Conservation (phyloP, 2,888 invertebrate genomes). For the Eristalis pertinax region DNA sequence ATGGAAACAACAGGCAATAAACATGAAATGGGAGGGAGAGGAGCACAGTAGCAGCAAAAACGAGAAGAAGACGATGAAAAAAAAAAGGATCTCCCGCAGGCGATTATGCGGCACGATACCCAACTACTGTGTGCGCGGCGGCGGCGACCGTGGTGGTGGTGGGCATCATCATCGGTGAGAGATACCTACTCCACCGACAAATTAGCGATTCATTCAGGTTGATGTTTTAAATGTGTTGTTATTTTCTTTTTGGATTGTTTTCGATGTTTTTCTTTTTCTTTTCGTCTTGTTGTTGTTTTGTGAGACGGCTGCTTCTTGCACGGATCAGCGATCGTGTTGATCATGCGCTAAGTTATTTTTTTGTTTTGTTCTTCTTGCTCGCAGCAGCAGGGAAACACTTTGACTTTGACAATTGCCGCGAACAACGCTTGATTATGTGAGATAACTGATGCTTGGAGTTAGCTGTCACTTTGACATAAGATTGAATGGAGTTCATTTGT, state of each 20-base stretch:
- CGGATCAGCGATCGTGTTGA: constrained; percentile 10
- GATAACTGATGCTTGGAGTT: neutral
- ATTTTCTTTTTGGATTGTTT: neutral
- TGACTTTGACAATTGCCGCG: neutral
- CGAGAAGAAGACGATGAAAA: neutral
- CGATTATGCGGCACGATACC: constrained; percentile 44
- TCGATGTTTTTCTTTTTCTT: neutral
- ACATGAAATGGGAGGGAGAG: constrained; percentile 33
- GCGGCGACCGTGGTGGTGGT: neutral
- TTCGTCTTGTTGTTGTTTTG: neutral
- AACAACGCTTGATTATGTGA: neutral
- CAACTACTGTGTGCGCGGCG: constrained; percentile 41
- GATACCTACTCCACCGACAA: constrained; percentile 33
- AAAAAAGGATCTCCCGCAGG: constrained; percentile 26
- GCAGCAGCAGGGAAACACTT: neutral
- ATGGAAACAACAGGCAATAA: constrained; percentile 58
- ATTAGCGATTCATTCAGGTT: constrained; percentile 48
- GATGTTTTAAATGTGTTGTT: constrained; percentile 23
- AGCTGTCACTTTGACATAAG: neutral
- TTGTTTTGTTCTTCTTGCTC: neutral
- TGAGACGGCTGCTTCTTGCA: neutral
- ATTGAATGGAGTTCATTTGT: neutral
- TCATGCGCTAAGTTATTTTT: constrained; percentile 2
- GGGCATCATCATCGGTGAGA: constrained; percentile 21
- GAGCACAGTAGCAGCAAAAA: constrained; percentile 6